A percentile compares a stretch with the other conserved stretches of the same genome.
Evolutionary conservation across 2,113 vertebrate genomes (phyloP).

Genomic region (Willisornis vidua): DNA sequence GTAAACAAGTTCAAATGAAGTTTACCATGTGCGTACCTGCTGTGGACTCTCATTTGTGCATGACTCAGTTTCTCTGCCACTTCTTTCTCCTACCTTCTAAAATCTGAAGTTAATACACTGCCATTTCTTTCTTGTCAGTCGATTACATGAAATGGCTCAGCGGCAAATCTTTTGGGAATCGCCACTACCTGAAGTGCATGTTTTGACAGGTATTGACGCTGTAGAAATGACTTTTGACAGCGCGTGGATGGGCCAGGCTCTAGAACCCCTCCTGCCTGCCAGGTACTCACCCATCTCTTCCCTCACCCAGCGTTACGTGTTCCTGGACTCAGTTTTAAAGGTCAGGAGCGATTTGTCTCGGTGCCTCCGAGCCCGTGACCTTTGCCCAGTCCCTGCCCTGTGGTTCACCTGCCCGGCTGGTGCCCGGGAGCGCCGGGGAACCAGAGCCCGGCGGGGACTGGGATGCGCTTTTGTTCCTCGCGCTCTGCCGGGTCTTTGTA

Average conservation of each 20-base stretch:
- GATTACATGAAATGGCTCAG: neutral
- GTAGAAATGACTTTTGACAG: neutral
- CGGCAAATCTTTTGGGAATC: neutral
- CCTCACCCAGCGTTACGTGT: rapidly evolving
- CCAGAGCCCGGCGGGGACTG: too few relatives aligned
- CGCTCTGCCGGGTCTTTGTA: neutral
- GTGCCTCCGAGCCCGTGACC: neutral
- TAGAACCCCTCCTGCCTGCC: neutral
- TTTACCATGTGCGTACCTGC: constrained; percentile 41
- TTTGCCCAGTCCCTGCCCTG: neutral
- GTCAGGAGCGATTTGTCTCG: neutral
- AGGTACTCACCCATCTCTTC: neutral
- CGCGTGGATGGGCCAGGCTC: neutral
- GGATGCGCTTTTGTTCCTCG: neutral
- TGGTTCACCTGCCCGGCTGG: neutral
- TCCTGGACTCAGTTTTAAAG: neutral
- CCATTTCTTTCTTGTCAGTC: neutral
- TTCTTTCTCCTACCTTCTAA: neutral
- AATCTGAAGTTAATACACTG: neutral
- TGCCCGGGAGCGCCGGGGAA: neutral
- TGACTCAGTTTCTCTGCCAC: neutral
- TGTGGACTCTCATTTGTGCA: constrained; percentile 56
- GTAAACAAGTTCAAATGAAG: constrained; percentile 58
- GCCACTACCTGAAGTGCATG: neutral
- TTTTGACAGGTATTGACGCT: rapidly evolving